phyloP scores from a whole-genome alignment of 2,888 invertebrate species.

The Dendrolimus pini region DNA sequence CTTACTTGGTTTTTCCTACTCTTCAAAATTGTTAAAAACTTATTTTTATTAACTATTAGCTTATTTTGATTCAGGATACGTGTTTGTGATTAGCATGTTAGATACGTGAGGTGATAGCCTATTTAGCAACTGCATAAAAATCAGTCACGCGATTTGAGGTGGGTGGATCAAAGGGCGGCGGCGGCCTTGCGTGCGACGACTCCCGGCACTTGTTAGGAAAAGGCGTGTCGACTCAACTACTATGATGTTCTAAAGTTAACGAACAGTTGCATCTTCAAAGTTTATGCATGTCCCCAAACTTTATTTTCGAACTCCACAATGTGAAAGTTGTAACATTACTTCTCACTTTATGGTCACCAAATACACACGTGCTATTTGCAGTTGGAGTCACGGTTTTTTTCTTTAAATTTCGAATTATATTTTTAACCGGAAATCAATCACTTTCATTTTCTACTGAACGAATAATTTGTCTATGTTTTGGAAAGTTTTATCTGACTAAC shows the following conservation, averaged over 20 bases:
- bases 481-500: too few relatives aligned
- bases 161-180: slow-evolving; percentile 76
- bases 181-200: slow-evolving; percentile 72
- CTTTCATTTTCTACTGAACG: background rate
- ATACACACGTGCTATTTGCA: too few relatives aligned
- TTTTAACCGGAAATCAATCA: too few relatives aligned
- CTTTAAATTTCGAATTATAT: too few relatives aligned
- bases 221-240: slow-evolving; percentile 72
- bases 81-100: slow-evolving; percentile 22
- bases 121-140: slow-evolving; percentile 52
- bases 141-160: slow-evolving; percentile 70
- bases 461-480: background rate
- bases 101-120: slow-evolving; percentile 25
- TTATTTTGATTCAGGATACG: slow-evolving; percentile 9
- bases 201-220: slow-evolving; percentile 75
- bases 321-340: too few relatives aligned
- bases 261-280: slow-evolving; percentile 29
- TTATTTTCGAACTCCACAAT: background rate
- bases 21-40: background rate
- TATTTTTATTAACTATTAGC: background rate
- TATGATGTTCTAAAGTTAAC: slow-evolving; percentile 27
- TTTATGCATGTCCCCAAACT: slow-evolving; percentile 8
- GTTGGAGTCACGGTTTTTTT: too few relatives aligned
- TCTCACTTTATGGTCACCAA: too few relatives aligned
- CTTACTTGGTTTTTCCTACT: background rate